Evolutionary conservation across 1,140 invertebrate genomes (phyloP).

Genomic region (Oryctes rhinoceros): DNA sequence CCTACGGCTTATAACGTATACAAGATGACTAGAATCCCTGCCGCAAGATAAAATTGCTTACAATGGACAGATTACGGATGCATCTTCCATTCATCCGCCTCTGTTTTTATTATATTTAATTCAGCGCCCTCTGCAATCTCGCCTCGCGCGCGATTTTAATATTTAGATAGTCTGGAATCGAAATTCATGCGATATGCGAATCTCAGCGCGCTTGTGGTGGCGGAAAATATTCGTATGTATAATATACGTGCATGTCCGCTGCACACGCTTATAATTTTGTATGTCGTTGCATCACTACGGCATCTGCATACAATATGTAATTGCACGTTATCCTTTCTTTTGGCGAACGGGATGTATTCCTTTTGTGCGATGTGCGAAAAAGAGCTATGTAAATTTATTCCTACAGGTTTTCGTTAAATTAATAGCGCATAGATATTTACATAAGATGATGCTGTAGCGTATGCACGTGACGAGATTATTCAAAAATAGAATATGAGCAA

Average conservation of each 20-base stretch:
- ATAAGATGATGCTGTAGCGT: not conserved
- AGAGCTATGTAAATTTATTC: not conserved
- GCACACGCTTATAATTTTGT: not conserved
- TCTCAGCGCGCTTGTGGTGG: not conserved
- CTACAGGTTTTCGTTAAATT: not conserved
- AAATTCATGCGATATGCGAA: not conserved
- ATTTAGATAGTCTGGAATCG: conserved; percentile 3
- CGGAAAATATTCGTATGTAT: not conserved
- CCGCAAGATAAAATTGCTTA: not conserved
- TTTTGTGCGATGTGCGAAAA: not conserved
- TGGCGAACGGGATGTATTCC: too few species aligned
- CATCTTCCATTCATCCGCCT: not conserved
- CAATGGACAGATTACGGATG: not conserved
- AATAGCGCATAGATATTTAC: conserved; percentile 8
- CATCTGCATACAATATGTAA: conserved; percentile 18
- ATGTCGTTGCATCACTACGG: not conserved
- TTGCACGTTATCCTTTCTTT: not conserved
- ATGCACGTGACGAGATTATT: too few species aligned
- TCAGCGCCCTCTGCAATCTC: not conserved
- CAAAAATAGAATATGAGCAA: too few species aligned
- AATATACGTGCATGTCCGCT: not conserved
- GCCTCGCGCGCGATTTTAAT: not conserved
- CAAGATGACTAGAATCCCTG: not conserved
- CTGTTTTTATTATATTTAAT: conserved; percentile 6
- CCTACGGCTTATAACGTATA: not conserved